Percentiles rank a stretch among this genome's conserved stretches.
phyloP scores from a whole-genome alignment of 2,797 vertebrate species.

The Oreochromis mossambicus region DNA sequence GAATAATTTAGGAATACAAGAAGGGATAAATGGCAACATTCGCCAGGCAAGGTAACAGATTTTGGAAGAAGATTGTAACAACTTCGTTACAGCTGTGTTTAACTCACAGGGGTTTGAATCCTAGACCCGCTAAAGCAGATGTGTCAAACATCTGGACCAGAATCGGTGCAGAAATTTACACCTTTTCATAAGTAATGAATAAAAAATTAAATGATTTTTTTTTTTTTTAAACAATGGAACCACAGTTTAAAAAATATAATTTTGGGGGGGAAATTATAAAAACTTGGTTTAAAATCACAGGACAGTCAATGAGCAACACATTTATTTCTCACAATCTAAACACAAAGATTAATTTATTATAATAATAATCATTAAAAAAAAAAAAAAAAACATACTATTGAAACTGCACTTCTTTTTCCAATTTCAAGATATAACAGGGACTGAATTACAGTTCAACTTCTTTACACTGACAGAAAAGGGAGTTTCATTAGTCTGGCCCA shows the following conservation, averaged over 20 bases:
- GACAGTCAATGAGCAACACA: neutral
- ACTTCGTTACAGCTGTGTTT: neutral
- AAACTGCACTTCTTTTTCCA: neutral
- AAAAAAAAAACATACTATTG: neutral
- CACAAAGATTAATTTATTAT: neutral
- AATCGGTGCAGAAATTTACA: rapidly evolving
- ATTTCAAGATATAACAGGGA: neutral
- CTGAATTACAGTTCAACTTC: neutral
- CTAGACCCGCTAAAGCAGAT: neutral
- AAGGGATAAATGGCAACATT: neutral
- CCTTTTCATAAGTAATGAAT: neutral
- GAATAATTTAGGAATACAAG: neutral
- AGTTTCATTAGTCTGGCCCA: neutral
- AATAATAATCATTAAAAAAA: neutral
- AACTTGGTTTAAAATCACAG: neutral
- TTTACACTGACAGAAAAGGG: neutral
- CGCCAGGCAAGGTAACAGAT: neutral
- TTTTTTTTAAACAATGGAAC: neutral
- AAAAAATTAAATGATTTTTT: neutral
- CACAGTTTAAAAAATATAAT: neutral
- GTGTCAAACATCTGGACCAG: neutral
- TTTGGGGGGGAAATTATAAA: neutral
- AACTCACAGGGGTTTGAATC: neutral
- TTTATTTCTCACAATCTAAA: neutral
- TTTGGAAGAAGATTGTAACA: neutral